Conservation (phyloP, 1,140 invertebrate genomes). For the Drosophila trapezifrons region DNA sequence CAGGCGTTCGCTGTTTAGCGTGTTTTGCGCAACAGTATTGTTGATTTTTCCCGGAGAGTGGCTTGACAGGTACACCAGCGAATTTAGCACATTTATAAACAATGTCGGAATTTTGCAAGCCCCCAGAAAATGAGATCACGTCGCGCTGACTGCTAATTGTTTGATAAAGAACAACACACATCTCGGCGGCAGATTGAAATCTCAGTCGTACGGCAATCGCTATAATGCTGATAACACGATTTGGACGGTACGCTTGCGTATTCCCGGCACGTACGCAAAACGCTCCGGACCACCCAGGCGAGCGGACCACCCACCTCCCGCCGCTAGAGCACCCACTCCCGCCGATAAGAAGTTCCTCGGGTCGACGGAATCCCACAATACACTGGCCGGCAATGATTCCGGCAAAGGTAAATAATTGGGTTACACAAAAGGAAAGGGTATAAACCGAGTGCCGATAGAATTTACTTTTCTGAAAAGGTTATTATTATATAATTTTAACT, state of each 20-base stretch:
- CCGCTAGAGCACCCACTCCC: slow-evolving; percentile 28
- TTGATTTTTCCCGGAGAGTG: slow-evolving; percentile 30
- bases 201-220: slow-evolving; percentile 14
- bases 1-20: slow-evolving; percentile 8
- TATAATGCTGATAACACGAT: slow-evolving; percentile 47
- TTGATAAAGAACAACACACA: slow-evolving; percentile 64
- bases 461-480: too few relatives aligned
- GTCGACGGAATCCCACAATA: neutral
- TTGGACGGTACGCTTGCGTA: slow-evolving; percentile 44
- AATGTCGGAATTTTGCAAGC: slow-evolving; percentile 12
- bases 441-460: too few relatives aligned
- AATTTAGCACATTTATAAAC: slow-evolving; percentile 42
- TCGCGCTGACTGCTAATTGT: slow-evolving; percentile 57
- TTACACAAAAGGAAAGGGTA: neutral
- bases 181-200: slow-evolving; percentile 44
- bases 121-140: slow-evolving; percentile 45
- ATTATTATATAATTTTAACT: too few relatives aligned
- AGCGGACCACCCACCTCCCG: slow-evolving; percentile 32
- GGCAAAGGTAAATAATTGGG: neutral
- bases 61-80: slow-evolving; percentile 28
- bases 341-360: slow-evolving; percentile 25
- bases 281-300: slow-evolving; percentile 39
- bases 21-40: slow-evolving; percentile 53
- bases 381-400: neutral
- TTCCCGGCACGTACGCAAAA: slow-evolving; percentile 66